Conservation (phyloP, 1,140 invertebrate species). For the Pogonognathellus flavescens region DNA sequence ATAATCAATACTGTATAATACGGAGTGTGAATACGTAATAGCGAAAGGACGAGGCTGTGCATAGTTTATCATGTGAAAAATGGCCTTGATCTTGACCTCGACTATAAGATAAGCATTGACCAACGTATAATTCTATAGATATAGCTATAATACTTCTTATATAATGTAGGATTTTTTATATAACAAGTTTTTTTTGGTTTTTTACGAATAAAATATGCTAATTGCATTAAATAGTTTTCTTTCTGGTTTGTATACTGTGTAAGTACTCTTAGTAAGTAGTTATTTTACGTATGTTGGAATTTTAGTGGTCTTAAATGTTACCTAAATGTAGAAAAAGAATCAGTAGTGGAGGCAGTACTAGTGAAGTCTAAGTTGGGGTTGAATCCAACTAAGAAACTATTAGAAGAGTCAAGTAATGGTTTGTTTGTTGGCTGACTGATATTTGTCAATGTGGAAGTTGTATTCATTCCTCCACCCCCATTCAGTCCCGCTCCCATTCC, state of each 20-base stretch:
- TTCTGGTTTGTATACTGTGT: background rate
- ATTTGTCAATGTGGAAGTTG: conserved; percentile 31
- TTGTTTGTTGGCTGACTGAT: conserved; percentile 29
- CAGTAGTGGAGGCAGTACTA: conserved; percentile 14
- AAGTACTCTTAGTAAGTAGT: background rate
- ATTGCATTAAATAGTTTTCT: too few relatives aligned
- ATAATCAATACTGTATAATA: too few relatives aligned
- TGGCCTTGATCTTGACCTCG: background rate
- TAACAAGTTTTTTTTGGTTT: too few relatives aligned
- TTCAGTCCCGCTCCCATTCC: background rate
- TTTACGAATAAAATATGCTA: too few relatives aligned
- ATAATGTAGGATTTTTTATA: too few relatives aligned
- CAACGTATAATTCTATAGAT: too few relatives aligned
- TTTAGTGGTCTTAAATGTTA: background rate
- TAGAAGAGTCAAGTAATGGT: background rate
- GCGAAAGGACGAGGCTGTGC: too few relatives aligned
- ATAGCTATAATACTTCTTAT: too few relatives aligned
- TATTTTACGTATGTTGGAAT: background rate
- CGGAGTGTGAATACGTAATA: too few relatives aligned
- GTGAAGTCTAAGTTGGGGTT: conserved; percentile 37
- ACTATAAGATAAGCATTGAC: background rate
- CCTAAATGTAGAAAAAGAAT: conserved; percentile 45
- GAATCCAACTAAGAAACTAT: conserved; percentile 29
- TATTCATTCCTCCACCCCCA: conserved; percentile 4
- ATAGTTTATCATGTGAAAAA: too few relatives aligned